Evolutionary conservation across 2,113 vertebrate species (phyloP).

Genomic region (Loxodonta africana): DNA sequence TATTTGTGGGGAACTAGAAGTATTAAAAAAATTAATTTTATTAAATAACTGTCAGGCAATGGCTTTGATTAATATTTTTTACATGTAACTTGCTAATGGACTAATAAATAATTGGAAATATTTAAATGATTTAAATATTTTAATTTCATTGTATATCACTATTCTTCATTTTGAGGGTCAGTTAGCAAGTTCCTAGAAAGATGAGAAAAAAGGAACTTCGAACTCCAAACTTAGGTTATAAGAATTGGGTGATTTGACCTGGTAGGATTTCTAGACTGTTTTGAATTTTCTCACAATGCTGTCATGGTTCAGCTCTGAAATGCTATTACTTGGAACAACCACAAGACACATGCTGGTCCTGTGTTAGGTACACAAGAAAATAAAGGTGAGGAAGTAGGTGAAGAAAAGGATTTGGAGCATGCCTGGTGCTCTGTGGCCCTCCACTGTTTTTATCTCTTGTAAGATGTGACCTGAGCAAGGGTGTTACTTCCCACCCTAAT

Average conservation of each 20-base stretch:
- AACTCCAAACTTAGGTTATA: not conserved
- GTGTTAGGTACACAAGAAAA: not conserved
- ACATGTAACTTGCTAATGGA: not conserved
- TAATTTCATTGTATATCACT: not conserved
- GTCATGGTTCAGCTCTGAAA: not conserved
- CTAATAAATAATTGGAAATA: not conserved
- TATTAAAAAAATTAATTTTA: not conserved
- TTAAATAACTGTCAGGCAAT: not conserved
- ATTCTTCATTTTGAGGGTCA: not conserved
- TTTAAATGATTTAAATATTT: slow-evolving; percentile 21
- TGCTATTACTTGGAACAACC: not conserved
- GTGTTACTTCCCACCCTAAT: no score
- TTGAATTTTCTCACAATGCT: not conserved
- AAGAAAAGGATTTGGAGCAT: not conserved
- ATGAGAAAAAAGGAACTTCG: not conserved
- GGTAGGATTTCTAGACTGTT: not conserved
- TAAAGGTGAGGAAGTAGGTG: not conserved
- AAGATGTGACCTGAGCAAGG: no score
- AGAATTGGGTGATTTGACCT: not conserved
- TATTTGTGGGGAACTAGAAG: not conserved
- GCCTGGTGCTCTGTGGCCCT: not conserved
- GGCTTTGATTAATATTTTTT: not conserved
- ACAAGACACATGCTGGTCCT: not conserved
- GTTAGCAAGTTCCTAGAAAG: not conserved
- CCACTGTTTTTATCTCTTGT: no score